Evolutionary conservation across 2,888 invertebrate genomes (phyloP).

Genomic region (Isoperla grammatica): DNA sequence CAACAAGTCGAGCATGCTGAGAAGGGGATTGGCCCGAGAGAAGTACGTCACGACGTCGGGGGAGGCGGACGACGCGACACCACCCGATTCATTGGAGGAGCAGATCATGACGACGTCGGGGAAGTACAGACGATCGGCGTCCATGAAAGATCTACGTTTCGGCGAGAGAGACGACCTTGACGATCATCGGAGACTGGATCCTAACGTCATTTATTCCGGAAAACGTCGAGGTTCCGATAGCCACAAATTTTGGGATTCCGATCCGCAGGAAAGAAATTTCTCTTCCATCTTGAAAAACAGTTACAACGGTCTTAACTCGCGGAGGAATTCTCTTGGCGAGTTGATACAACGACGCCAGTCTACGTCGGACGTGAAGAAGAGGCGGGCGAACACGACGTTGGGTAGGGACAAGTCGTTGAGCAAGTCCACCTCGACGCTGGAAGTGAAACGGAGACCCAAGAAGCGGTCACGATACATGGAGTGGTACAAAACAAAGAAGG

Average conservation of each 20-base stretch:
- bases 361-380: conserved; percentile 3
- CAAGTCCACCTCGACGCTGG: conserved; percentile 15
- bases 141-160: no score
- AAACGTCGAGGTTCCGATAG: no score
- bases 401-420: background rate
- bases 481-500: conserved; percentile 63
- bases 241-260: no score
- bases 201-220: no score
- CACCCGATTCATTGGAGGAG: no score
- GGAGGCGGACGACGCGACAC: no score
- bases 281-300: conserved; percentile 7
- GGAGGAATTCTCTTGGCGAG: conserved; percentile 8
- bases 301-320: background rate
- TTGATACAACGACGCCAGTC: background rate
- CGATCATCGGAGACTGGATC: no score
- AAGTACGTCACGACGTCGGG: no score
- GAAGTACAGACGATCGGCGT: no score
- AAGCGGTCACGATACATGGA: conserved; percentile 64
- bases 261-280: background rate
- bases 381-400: background rate
- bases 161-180: no score
- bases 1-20: conserved; percentile 28
- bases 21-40: no score
- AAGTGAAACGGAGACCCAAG: conserved; percentile 8
- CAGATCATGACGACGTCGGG: no score